Evolutionary conservation across 2,113 vertebrate genomes (phyloP).

Genomic region (Rhipidura dahli): DNA sequence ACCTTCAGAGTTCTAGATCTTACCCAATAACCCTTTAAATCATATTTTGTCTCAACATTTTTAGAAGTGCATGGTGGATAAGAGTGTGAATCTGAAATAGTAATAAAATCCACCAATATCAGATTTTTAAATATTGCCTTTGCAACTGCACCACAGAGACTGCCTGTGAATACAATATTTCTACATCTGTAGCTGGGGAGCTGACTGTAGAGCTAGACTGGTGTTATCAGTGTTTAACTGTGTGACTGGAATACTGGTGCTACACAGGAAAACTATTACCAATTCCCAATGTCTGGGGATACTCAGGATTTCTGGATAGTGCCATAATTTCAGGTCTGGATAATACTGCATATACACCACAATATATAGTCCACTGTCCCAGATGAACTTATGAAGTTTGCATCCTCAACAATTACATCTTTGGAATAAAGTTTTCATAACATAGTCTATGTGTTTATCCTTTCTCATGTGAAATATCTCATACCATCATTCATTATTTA

Average conservation of each 20-base stretch:
- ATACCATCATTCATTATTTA: background rate
- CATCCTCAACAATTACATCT: background rate
- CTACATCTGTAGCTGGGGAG: background rate
- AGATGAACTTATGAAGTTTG: background rate
- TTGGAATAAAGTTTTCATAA: background rate
- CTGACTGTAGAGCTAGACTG: background rate
- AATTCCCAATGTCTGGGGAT: no score
- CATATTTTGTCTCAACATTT: background rate
- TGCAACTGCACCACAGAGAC: background rate
- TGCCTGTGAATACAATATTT: background rate
- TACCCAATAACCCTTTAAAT: background rate
- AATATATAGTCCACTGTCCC: background rate
- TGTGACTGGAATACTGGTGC: background rate
- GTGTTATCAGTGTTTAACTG: background rate
- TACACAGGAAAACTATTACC: background rate
- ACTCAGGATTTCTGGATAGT: background rate
- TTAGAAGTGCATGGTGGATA: background rate
- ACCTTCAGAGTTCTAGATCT: background rate
- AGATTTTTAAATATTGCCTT: background rate
- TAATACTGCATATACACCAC: background rate
- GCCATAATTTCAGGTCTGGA: background rate
- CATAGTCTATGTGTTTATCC: background rate
- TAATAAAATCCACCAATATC: background rate
- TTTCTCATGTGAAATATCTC: background rate
- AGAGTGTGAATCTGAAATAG: background rate